These are phyloP conservation scores for Dinoponera quadriceps DNA, from an alignment of 1,140 invertebrate species.

Conservation along the genomic window DNA sequence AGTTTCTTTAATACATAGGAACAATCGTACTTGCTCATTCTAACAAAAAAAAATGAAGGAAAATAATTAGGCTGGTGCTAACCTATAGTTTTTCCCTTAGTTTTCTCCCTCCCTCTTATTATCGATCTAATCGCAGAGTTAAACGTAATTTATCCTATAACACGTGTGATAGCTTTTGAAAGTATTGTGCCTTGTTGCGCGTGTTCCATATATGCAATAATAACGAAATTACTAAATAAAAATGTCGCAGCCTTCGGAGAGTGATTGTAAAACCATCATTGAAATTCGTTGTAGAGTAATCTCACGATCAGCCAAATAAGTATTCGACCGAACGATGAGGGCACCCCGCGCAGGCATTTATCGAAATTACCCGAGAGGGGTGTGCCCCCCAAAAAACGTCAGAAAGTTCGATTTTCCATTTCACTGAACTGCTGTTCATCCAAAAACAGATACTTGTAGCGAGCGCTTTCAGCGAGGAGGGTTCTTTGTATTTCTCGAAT, in stretches of 20 bases:
- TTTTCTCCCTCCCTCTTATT: slow-evolving; percentile 53
- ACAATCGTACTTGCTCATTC: slow-evolving; percentile 71
- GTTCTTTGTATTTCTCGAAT: slow-evolving; percentile 30
- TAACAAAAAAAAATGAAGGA: too few relatives aligned
- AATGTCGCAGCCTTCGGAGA: slow-evolving; percentile 70
- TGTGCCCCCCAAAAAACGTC: slow-evolving; percentile 75
- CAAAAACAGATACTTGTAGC: slow-evolving; percentile 73
- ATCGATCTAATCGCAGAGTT: slow-evolving; percentile 68
- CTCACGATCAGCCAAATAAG: slow-evolving; percentile 82
- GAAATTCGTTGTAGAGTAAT: slow-evolving; percentile 84
- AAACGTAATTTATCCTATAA: slow-evolving; percentile 75
- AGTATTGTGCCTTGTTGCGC: slow-evolving; percentile 83
- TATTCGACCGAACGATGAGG: slow-evolving; percentile 79
- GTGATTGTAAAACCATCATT: slow-evolving; percentile 70
- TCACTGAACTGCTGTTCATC: slow-evolving; percentile 80
- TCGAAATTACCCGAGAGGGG: slow-evolving; percentile 76
- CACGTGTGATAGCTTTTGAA: slow-evolving; percentile 79
- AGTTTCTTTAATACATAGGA: slow-evolving; percentile 66
- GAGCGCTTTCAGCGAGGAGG: slow-evolving; percentile 30
- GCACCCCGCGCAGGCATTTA: slow-evolving; percentile 71
- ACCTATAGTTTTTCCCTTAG: slow-evolving; percentile 45
- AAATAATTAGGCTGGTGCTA: slow-evolving; percentile 78
- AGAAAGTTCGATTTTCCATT: slow-evolving; percentile 77
- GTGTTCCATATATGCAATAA: slow-evolving; percentile 79
- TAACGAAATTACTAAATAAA: slow-evolving; percentile 74